These are phyloP conservation scores for Plecotus auritus DNA, from an alignment of 2,113 vertebrate species.

Conservation along the genomic window DNA sequence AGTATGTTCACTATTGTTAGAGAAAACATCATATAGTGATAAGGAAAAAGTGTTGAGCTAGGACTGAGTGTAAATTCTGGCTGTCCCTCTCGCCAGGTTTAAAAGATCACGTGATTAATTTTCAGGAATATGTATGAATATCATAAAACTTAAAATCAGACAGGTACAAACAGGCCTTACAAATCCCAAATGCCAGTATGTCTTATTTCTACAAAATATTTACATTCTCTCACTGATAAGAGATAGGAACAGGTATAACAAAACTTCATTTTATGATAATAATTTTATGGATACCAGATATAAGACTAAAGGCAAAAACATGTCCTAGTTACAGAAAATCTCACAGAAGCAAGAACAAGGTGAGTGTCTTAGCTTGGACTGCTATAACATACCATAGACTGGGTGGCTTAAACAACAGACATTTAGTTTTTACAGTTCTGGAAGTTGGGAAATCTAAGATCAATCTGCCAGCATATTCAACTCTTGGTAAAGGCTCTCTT, in stretches of 20 bases:
- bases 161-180: background rate
- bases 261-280: background rate
- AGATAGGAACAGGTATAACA: background rate
- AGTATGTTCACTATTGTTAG: background rate
- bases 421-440: background rate
- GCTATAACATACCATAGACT: background rate
- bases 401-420: background rate
- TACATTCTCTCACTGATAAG: background rate
- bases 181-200: background rate
- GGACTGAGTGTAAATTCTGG: background rate
- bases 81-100: background rate
- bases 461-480: background rate
- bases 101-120: background rate
- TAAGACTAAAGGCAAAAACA: background rate
- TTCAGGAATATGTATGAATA: background rate
- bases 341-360: background rate
- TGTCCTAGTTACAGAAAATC: background rate
- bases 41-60: background rate
- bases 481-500: background rate
- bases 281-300: background rate
- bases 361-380: background rate
- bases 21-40: background rate
- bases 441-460: background rate
- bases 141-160: slow-evolving; percentile 7
- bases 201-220: background rate